phyloP scores from a whole-genome alignment of 2,888 invertebrate species.

The Aleiodes leptofemur region DNA sequence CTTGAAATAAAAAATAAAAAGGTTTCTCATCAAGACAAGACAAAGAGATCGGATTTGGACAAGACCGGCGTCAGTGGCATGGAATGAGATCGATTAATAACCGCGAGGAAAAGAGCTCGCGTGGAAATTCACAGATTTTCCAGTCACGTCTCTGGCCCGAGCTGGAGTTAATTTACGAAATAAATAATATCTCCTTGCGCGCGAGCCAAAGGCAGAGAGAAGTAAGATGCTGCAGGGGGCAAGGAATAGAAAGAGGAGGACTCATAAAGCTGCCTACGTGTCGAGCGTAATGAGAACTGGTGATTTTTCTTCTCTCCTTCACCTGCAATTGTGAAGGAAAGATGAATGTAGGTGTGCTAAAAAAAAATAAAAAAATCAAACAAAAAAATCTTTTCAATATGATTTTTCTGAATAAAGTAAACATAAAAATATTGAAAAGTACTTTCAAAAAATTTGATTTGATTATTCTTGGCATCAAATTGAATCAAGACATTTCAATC shows the following conservation, averaged over 20 bases:
- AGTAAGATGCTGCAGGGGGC: conserved; percentile 54
- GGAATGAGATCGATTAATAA: conserved; percentile 73
- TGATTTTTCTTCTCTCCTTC: conserved; percentile 72
- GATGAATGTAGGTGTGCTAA: conserved; percentile 42
- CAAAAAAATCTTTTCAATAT: too few species aligned
- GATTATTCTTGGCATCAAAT: too few species aligned
- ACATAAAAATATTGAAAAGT: too few species aligned
- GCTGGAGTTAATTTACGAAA: conserved; percentile 75
- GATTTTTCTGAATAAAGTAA: too few species aligned
- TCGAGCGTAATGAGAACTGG: conserved; percentile 75
- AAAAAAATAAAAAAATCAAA: conserved; percentile 2
- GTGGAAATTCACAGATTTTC: conserved; percentile 70
- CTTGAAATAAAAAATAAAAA: conserved; percentile 11
- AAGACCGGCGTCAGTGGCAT: conserved; percentile 24
- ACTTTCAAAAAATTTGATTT: too few species aligned
- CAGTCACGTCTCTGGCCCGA: conserved; percentile 71
- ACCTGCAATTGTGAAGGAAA: conserved; percentile 55
- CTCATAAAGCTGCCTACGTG: conserved; percentile 74
- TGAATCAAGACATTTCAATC: too few species aligned
- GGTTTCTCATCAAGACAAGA: conserved; percentile 23
- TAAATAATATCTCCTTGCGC: conserved; percentile 74
- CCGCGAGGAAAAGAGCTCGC: conserved; percentile 59
- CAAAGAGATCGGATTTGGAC: conserved; percentile 35
- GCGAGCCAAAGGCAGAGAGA: conserved; percentile 51
- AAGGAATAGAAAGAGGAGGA: conserved; percentile 51